Conservation (phyloP, 1,140 invertebrate species). For the Mya arenaria region DNA sequence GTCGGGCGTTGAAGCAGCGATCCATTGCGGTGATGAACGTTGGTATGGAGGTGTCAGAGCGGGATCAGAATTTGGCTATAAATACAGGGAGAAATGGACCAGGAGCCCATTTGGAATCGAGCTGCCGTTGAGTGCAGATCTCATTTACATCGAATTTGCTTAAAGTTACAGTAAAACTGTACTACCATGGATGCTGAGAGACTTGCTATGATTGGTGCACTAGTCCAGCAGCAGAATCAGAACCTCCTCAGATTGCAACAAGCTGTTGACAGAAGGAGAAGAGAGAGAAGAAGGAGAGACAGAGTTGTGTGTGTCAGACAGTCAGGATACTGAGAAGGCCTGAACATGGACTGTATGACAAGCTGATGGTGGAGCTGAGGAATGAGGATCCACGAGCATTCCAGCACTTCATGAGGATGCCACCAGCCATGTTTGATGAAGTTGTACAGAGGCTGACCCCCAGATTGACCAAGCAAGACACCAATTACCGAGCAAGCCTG, state of each 20-base stretch:
- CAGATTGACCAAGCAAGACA: conserved; percentile 42
- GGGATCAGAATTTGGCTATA: conserved; percentile 12
- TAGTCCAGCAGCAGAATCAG: conserved; percentile 41
- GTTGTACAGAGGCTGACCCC: conserved; percentile 31
- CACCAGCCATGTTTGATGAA: conserved; percentile 56
- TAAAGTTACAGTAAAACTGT: conserved; percentile 45
- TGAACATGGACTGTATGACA: conserved; percentile 45
- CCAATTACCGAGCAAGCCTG: conserved; percentile 82
- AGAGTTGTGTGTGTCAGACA: conserved; percentile 30
- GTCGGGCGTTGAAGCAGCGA: neutral
- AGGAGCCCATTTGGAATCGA: conserved; percentile 35
- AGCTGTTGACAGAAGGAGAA: conserved; percentile 37
- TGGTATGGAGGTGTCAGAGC: neutral
- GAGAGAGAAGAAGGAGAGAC: conserved; percentile 39
- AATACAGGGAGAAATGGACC: conserved; percentile 1
- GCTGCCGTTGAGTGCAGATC: conserved; percentile 41
- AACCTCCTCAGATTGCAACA: conserved; percentile 42
- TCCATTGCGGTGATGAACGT: neutral
- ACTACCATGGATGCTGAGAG: conserved; percentile 35
- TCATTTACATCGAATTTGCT: conserved; percentile 21
- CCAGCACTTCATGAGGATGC: conserved; percentile 52
- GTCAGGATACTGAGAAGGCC: conserved; percentile 32
- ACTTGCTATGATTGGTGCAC: conserved; percentile 14
- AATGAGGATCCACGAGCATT: conserved; percentile 48
- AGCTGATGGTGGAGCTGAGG: conserved; percentile 39